Evolutionary conservation across 2,797 vertebrate genomes (phyloP).

Genomic region (Podarcis lilfordi): DNA sequence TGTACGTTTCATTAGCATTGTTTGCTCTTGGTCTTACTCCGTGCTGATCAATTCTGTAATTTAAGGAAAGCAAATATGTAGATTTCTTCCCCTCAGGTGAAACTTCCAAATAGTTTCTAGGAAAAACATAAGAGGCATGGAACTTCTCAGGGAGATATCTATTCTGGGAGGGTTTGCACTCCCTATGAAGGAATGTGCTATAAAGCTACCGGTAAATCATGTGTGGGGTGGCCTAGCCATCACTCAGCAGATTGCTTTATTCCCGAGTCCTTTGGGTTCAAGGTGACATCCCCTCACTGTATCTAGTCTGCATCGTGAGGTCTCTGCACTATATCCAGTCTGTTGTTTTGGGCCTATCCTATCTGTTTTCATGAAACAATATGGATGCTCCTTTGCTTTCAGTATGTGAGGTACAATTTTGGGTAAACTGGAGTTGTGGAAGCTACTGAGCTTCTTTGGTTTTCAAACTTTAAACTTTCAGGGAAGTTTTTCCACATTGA

Average conservation of each 20-base stretch:
- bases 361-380: background rate
- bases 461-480: background rate
- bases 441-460: background rate
- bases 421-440: background rate
- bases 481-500: background rate
- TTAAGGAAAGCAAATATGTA: background rate
- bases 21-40: slow-evolving; percentile 73
- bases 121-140: background rate
- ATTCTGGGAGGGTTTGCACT: no score
- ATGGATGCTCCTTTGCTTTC: background rate
- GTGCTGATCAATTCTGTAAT: slow-evolving; percentile 30
- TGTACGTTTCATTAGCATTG: slow-evolving; percentile 77
- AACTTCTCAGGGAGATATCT: background rate
- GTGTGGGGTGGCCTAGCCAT: no score
- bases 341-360: background rate
- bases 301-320: background rate
- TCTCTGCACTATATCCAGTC: background rate
- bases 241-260: background rate
- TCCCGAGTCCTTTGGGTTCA: background rate
- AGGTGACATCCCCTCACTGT: background rate
- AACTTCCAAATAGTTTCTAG: background rate
- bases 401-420: no score
- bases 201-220: no score
- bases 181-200: no score
- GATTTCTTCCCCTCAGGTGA: background rate